These are phyloP conservation scores for Festucalex cinctus DNA, from an alignment of 2,113 vertebrate species.

Conservation along the genomic window DNA sequence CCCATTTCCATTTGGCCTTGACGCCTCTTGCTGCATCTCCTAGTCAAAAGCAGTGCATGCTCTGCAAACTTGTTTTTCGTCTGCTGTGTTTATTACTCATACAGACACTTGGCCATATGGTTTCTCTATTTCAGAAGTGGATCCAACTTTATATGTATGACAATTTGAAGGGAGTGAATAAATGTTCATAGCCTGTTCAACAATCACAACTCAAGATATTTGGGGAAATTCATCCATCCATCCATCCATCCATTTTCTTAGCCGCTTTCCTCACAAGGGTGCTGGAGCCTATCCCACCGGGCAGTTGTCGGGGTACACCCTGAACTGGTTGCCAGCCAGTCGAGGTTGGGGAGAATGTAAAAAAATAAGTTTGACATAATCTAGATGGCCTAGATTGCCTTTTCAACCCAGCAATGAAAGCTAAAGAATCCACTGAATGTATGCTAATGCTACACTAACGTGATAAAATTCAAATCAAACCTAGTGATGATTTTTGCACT, in stretches of 20 bases:
- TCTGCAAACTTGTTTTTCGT: slow-evolving; percentile 22
- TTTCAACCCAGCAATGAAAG: too few relatives aligned
- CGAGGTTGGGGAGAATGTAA: too few relatives aligned
- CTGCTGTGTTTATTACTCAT: slow-evolving; percentile 39
- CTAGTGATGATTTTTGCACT: too few relatives aligned
- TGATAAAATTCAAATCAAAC: too few relatives aligned
- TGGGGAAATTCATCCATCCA: not conserved
- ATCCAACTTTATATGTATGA: slow-evolving; percentile 32
- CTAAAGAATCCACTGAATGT: too few relatives aligned
- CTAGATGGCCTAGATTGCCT: not conserved
- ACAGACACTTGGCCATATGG: slow-evolving; percentile 36
- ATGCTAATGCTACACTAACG: too few relatives aligned
- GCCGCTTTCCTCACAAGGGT: too few relatives aligned
- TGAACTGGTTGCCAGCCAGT: too few relatives aligned
- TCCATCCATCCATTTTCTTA: too few relatives aligned
- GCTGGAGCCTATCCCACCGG: too few relatives aligned
- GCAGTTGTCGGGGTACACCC: too few relatives aligned
- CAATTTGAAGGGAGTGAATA: slow-evolving; percentile 25
- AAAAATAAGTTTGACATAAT: not conserved
- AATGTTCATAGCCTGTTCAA: slow-evolving; percentile 1
- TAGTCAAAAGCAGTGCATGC: slow-evolving; percentile 22
- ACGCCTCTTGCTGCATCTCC: slow-evolving; percentile 14
- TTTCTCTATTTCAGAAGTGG: slow-evolving; percentile 28
- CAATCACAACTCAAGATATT: slow-evolving; percentile 6
- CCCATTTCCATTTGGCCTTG: slow-evolving; percentile 22